phyloP scores from a whole-genome alignment of 2,797 vertebrate species.

The Dendrocincla tyrannina region DNA sequence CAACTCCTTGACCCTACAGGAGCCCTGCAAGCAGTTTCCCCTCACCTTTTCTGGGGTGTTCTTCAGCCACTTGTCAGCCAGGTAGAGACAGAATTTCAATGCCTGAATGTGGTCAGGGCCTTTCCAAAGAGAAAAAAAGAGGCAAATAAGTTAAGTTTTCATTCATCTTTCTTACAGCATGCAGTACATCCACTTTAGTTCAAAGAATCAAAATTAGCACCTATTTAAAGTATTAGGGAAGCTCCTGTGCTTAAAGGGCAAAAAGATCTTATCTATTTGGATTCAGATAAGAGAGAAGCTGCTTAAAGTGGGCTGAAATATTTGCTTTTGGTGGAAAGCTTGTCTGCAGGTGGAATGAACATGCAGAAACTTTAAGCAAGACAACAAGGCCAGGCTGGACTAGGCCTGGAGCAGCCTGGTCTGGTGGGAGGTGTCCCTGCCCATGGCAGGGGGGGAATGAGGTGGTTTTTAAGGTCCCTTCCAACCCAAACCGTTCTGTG shows the following conservation, averaged over 20 bases:
- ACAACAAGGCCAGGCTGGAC: background rate
- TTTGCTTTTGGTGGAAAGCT: background rate
- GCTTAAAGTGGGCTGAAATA: background rate
- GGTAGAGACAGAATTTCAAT: constrained; percentile 87
- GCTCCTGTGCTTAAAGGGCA: background rate
- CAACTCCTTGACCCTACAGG: background rate
- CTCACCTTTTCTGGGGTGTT: constrained; percentile 82
- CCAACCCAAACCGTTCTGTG: background rate
- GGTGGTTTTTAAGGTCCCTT: background rate
- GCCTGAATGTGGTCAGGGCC: constrained; percentile 88
- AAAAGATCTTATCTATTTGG: background rate
- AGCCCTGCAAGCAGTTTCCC: background rate
- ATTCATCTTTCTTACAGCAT: background rate
- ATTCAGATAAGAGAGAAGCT: background rate
- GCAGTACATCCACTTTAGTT: background rate
- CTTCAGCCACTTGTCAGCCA: constrained; percentile 87
- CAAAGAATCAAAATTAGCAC: background rate
- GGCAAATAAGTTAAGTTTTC: background rate
- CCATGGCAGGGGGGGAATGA: background rate
- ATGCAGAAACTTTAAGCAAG: background rate
- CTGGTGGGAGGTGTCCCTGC: background rate
- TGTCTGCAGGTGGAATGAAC: background rate
- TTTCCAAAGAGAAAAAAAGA: constrained; percentile 39
- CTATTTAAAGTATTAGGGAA: background rate
- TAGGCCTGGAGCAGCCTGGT: background rate